Percentiles rank a stretch among this genome's conserved stretches.
Conservation (phyloP, 2,797 vertebrate species). For the Phalloptychus januarius region DNA sequence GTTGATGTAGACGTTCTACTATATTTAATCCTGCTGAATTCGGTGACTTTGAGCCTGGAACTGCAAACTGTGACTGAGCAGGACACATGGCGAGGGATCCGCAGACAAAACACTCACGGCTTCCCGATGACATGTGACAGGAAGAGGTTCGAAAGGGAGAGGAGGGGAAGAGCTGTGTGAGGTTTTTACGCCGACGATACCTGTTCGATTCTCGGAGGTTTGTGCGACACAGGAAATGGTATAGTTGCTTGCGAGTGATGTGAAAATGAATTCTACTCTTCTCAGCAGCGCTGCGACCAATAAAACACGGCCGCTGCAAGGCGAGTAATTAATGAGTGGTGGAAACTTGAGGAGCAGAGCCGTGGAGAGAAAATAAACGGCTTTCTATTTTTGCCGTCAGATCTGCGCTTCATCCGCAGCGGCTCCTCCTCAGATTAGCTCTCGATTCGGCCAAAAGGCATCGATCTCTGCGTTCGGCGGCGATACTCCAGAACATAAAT, state of each 20-base stretch:
- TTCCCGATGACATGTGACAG: constrained; percentile 51
- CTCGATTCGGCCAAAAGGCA: constrained; percentile 48
- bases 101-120: constrained; percentile 22
- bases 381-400: constrained; percentile 24
- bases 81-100: constrained; percentile 32
- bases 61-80: constrained; percentile 40
- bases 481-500: constrained; percentile 45
- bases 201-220: neutral
- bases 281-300: neutral
- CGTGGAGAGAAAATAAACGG: neutral
- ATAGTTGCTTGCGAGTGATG: neutral
- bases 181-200: constrained; percentile 18
- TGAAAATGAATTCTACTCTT: neutral
- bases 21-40: neutral
- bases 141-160: constrained; percentile 26
- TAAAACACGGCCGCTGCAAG: constrained; percentile 4
- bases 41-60: constrained; percentile 31
- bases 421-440: constrained; percentile 39
- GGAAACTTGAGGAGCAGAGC: constrained; percentile 9
- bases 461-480: constrained; percentile 49
- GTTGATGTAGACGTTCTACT: constrained; percentile 1
- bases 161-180: constrained; percentile 7
- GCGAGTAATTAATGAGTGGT: neutral
- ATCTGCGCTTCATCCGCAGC: constrained; percentile 3
- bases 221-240: neutral